Evolutionary conservation across 2,797 vertebrate species (phyloP), one percentile per base, ranked within the genome.

Genomic region (Molossus alvarezi): DNA sequence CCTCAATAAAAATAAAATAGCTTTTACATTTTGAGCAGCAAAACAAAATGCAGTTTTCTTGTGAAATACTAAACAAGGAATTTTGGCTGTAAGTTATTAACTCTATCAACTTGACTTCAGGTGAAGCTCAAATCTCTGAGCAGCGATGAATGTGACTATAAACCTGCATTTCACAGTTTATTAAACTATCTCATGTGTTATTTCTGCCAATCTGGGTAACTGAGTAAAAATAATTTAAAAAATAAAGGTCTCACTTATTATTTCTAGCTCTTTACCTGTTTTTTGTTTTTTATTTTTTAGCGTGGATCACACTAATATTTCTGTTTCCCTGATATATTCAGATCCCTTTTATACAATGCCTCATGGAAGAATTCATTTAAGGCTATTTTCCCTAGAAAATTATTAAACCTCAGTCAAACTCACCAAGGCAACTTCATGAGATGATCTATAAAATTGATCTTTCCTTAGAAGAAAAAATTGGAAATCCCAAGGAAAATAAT

Each of bases 401-500:
- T 88, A 87, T 76, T 96, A 90, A 94, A 89, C 92, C 18, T 51
- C 45, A 82, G 57, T 71, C 41, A 95, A 88, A 90, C 13, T 57
- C 23, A 92, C 14, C 27, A 15, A 7, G 33, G 41, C 5, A 94
- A 80, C n/a, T 88, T 81, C 53, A 79, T 77, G 69, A 94, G 25
- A 96, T n/a, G 91, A 93, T 64, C 86, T 91, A 85, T 77, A 93
- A 96, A 89, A 84, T 1, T 88, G 21, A 95, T 92, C 48, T 86
- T 87, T 84, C 69, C 58, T 79, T 91, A 73, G 41, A 57, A 71
- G 57, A 93, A 96, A 96, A 91, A 57, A 33, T 57, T 83, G 62
- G 23, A 97, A 90, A 93, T 84, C 6, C 14, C 37, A 86, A 7
- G 3, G 37, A 57, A 88, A 95, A 84, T 69, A 96, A 96, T 93